These are phyloP conservation scores for Tetrapedia diversipes DNA, from an alignment of 2,888 invertebrate species.

Conservation along the genomic window DNA sequence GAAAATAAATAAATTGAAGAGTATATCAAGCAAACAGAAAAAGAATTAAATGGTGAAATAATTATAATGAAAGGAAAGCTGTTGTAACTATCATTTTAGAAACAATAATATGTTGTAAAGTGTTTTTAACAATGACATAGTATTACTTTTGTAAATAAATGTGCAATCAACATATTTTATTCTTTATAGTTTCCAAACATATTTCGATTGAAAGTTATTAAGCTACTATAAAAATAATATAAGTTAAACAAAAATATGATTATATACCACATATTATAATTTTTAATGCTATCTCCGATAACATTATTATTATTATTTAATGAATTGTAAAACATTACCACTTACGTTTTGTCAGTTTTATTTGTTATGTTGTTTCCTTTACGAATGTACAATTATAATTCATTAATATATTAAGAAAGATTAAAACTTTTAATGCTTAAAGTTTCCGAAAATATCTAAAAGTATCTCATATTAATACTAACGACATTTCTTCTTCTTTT, in stretches of 20 bases:
- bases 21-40: conserved; percentile 20
- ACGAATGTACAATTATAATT: too few species aligned
- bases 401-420: not conserved
- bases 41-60: conserved; percentile 11
- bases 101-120: conserved; percentile 8
- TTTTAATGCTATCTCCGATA: too few species aligned
- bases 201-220: not conserved
- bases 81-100: not conserved
- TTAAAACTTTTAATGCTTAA: not conserved
- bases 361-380: not conserved
- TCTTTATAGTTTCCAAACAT: not conserved
- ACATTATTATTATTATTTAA: not conserved
- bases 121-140: not conserved
- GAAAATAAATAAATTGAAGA: conserved; percentile 8
- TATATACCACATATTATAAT: not conserved
- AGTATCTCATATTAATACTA: conserved; percentile 53
- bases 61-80: conserved; percentile 18
- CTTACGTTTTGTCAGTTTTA: not conserved
- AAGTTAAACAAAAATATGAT: not conserved
- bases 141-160: not conserved
- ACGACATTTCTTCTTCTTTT: conserved; percentile 71
- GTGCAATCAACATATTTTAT: not conserved
- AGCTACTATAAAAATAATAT: not conserved
- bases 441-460: conserved; percentile 16
- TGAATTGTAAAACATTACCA: not conserved